phyloP scores from a whole-genome alignment of 1,140 invertebrate species.

The Formica exsecta region DNA sequence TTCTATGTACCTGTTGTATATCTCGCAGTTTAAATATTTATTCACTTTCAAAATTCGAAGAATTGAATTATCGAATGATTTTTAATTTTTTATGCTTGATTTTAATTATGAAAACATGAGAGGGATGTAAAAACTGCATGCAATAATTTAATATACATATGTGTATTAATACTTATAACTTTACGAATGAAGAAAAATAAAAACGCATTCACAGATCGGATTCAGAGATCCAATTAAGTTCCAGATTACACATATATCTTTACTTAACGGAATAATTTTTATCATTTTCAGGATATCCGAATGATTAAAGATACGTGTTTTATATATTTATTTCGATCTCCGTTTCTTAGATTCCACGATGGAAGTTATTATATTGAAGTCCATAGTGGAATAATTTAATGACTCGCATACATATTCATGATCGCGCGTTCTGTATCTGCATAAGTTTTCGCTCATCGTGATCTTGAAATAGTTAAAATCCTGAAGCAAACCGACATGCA shows the following conservation, averaged over 20 bases:
- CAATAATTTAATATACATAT: conserved; percentile 2
- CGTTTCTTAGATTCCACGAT: background rate
- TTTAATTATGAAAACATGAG: background rate
- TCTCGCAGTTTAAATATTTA: conserved; percentile 18
- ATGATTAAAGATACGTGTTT: background rate
- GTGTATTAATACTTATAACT: background rate
- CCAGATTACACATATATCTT: background rate
- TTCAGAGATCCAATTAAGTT: background rate
- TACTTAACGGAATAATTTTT: background rate
- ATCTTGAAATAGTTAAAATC: conserved; percentile 54
- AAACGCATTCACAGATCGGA: background rate
- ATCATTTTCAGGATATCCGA: background rate
- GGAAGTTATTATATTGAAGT: conserved; percentile 29
- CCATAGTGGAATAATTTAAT: conserved; percentile 68
- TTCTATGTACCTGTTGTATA: background rate
- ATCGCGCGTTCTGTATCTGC: conserved; percentile 58
- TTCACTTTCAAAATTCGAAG: background rate
- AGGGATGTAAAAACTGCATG: background rate
- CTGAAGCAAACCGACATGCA: background rate
- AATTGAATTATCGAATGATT: background rate
- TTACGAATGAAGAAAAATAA: background rate
- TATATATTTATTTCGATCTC: background rate
- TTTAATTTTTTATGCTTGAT: too few relatives aligned
- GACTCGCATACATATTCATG: conserved; percentile 62
- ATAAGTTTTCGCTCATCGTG: conserved; percentile 24